Conservation (phyloP, 2,113 vertebrate species). For the Xyliphius kryptos region DNA sequence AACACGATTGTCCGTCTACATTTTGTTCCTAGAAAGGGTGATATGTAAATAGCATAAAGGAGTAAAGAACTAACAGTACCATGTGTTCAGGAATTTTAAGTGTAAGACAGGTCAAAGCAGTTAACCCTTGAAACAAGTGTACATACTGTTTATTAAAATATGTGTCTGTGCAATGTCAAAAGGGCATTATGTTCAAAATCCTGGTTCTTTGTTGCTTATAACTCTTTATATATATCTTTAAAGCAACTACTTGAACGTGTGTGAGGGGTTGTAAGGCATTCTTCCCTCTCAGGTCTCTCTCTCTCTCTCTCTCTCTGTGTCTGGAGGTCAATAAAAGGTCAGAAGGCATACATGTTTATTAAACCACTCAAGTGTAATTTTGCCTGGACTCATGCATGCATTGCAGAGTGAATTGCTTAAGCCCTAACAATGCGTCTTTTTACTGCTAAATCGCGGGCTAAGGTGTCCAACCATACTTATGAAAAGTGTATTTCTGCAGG, state of each 20-base stretch:
- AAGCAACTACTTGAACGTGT: not conserved
- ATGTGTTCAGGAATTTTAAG: not conserved
- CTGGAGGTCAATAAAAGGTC: slow-evolving; percentile 25
- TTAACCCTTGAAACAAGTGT: slow-evolving; percentile 7
- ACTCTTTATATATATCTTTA: not conserved
- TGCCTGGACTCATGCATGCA: slow-evolving; percentile 14
- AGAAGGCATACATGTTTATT: slow-evolving; percentile 14
- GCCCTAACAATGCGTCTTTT: slow-evolving; percentile 28
- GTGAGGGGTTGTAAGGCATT: not conserved
- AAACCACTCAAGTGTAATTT: slow-evolving; percentile 6
- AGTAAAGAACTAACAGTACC: not conserved
- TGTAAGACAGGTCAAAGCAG: not conserved
- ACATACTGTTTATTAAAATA: not conserved
- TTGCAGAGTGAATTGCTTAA: slow-evolving; percentile 14
- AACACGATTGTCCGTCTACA: too few species aligned
- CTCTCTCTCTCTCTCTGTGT: not conserved
- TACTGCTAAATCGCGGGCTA: not conserved
- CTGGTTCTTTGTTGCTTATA: not conserved
- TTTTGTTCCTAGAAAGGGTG: too few species aligned
- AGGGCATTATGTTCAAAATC: slow-evolving; percentile 8
- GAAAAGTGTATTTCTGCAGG: slow-evolving; percentile 4
- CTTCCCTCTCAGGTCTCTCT: not conserved
- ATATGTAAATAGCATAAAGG: not conserved
- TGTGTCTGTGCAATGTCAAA: slow-evolving; percentile 13
- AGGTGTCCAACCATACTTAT: not conserved